Evolutionary conservation across 2,888 invertebrate genomes (phyloP), one percentile per base, ranked within the genome.

Genomic region (Gisinianus flammeolus): DNA sequence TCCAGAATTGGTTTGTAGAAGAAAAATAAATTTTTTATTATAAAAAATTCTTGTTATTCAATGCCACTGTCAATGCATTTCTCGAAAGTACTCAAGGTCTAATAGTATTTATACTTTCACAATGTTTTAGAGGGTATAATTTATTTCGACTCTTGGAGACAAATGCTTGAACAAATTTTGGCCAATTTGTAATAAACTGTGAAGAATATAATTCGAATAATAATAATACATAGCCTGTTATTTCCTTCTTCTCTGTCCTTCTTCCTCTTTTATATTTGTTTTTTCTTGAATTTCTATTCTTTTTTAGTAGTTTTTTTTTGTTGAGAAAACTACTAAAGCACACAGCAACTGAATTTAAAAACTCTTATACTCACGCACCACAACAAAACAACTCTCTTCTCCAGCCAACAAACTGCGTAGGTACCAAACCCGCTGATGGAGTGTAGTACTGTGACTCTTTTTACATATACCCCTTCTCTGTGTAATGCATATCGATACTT

Each of bases 351-450:
- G n/a, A 26, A 64, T 26, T 28, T 64, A 16, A 67, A 10, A 16
- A 16, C 28, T 66, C 16, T 35, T 33, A n/a, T n/a, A 35, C 67
- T 31, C 67, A 67, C 67, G 67, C 67, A 67, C 67, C 67, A 67
- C 31, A 67, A 31, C 67, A 67, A 22, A 8, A 58, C 2, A 67
- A 67, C 62, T 26, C 62, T 26, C 62, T 24, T 28, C 62, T 62
- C 62, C 62, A 62, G 62, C 28, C 62, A 62, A 54, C 54, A 16
- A 54, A 62, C 62, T 62, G 62, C 62, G 62, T 62, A 62, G 62
- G 28, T 62, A 62, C 26, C 24, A 62, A 28, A 62, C 22, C 26
- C 62, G 26, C 26, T 62, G 62, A 44, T 44, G 44, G 44, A 44
- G 44, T 35, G 12, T 44, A 44, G n/a, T n/a, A n/a, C n/a, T 44